These are phyloP conservation scores for Sericinus montela DNA, from an alignment of 2,888 invertebrate genomes.

Conservation along the genomic window DNA sequence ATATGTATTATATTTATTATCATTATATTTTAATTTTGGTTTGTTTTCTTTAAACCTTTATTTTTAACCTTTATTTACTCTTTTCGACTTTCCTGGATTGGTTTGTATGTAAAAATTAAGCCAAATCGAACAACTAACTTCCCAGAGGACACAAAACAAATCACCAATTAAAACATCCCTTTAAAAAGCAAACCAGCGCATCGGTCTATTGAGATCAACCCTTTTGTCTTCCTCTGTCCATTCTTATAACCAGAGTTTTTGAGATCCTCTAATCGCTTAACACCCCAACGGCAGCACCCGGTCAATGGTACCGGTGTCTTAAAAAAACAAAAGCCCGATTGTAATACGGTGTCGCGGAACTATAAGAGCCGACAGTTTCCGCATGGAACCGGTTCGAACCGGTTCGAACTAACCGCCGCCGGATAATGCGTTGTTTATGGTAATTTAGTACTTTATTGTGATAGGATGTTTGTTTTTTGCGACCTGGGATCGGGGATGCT, in stretches of 20 bases:
- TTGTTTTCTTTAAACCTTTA: too few relatives aligned
- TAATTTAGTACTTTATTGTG: slow-evolving; percentile 71
- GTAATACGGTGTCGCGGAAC: slow-evolving; percentile 63
- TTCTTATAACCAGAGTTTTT: slow-evolving; percentile 41
- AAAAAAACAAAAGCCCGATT: slow-evolving; percentile 60
- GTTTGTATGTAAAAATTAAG: too few relatives aligned
- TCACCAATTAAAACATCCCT: slow-evolving; percentile 28
- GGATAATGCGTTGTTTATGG: slow-evolving; percentile 75
- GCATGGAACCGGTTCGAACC: slow-evolving; percentile 58
- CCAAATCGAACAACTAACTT: background rate
- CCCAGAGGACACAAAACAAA: slow-evolving; percentile 9
- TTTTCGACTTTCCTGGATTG: too few relatives aligned
- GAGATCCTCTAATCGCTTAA: slow-evolving; percentile 52
- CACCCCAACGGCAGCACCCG: slow-evolving; percentile 38
- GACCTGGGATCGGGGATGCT: slow-evolving; percentile 59
- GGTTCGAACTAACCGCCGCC: slow-evolving; percentile 53
- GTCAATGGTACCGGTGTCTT: slow-evolving; percentile 46
- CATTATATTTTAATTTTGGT: too few relatives aligned
- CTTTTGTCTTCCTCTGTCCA: slow-evolving; percentile 38
- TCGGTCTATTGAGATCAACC: slow-evolving; percentile 42
- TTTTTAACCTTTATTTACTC: too few relatives aligned
- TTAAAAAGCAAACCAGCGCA: slow-evolving; percentile 37
- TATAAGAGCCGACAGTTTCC: slow-evolving; percentile 60
- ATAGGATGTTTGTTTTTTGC: slow-evolving; percentile 46
- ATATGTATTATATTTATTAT: too few relatives aligned